Evolutionary conservation across 2,113 vertebrate genomes (phyloP), one percentile per base, ranked within the genome.

Genomic region (Thalassarche chlororhynchos): DNA sequence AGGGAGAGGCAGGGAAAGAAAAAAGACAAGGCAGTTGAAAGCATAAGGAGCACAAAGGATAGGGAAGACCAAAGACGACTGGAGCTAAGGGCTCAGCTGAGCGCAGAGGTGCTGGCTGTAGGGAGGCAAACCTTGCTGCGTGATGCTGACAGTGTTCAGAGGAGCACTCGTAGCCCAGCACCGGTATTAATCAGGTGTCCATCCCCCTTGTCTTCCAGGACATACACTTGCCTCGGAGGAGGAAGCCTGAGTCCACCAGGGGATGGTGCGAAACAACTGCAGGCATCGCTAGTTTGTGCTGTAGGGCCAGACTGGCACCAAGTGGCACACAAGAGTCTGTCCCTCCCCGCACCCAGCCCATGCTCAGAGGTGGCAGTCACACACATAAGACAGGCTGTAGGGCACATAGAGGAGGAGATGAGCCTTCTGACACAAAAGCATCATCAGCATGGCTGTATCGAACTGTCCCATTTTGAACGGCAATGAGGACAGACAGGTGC

Each of bases 281-380:
- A 57, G 77, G 12, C 23, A 18, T 32, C 11, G 1, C 1, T 1
- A 5, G 24, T 54, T 62, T 0, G 0, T 29, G 26, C 29, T 28
- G 14, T 9, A 34, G 32, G 38, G 36, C 42, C 61, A 49, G 47
- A 34, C 44, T 60, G 26, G 46, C 14, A 21, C 8, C 61, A 64
- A 85, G 38, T 5, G 29, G 21, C 3, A 5, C 13, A 20, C 4
- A 32, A 9, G 46, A 29, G 13, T 11, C 34, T 40, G 31, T 49
- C 19, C 14, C 16, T 51, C 20, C 76, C 46, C 1, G 2, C n/a
- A 23, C 3, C 18, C 40, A 60, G 21, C 52, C 66, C 2, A 0
- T 7, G 24, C 21, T 36, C 42, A 75, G 51, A 12, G 10, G 5
- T 1, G 1, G 51, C 55, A n/a, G 21, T 19, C 51, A 49, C 38